Base-by-base conservation (phyloP, 2,797 vertebrate genomes). In the Microchirus variegatus region DNA sequence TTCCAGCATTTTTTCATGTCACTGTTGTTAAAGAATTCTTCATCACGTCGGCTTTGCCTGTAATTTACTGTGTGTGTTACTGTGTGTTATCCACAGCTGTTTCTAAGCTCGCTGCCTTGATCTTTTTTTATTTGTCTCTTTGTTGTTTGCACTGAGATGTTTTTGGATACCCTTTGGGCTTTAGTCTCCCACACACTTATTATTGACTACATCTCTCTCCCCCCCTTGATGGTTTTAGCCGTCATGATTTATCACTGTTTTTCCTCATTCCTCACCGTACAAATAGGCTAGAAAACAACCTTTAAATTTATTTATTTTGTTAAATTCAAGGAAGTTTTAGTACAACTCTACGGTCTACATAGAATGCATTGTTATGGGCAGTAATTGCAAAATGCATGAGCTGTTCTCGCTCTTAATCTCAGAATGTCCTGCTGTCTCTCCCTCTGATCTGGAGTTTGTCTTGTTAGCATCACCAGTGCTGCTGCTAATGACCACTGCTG, bases 401-500 rank as follows among this genome's bases (percentile, higher is more conserved):
- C 26, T 26, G 5, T 31, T 31, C 31, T 31, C 3, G 6, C 31
- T 31, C 31, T 8, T 31, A 31, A 31, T 31, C 16, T 65, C 54
- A 63, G 10, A 37, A 16, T 16, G 19, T 10, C 37, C 17, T 10
- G 15, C 19, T 46, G 53, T 68, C 42, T 49, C 43, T 74, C 65
- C 40, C 18, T 67, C 70, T 71, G 53, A 81, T 68, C 42, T 44
- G 35, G 40, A 65, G 73, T 31, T 50, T 47, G 52, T 80, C 80
- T 76, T 77, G 59, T 78, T 73, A 81, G 78, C 31, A 8, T 63
- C 45, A 54, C 67, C 80, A 80, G 82, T 70, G 70, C 42, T n/a
- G 78, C 63, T 48, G 78, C 84, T 89, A 89, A 91, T 89, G 87
- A 84, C 83, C 62, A 71, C 78, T 68, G 63, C 81, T 81, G 77